A percentile compares a stretch with the other conserved stretches of the same genome.
Conservation (phyloP, 2,888 invertebrate species). For the Xestobium rufovillosum region DNA sequence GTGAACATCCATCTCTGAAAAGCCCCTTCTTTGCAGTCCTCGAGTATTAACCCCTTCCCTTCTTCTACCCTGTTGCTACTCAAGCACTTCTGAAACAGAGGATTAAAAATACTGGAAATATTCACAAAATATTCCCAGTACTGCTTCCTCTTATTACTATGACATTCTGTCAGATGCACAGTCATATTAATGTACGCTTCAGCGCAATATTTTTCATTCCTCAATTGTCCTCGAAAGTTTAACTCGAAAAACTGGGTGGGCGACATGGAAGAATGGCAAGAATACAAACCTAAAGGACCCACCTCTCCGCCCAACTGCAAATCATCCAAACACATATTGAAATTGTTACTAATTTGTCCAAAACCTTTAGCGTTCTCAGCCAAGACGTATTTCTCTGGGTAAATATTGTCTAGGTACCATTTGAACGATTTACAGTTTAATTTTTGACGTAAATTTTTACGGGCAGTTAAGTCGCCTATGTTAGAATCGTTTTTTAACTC, state of each 20-base stretch:
- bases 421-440: constrained; percentile 83
- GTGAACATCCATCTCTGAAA: constrained; percentile 40
- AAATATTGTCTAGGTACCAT: constrained; percentile 87
- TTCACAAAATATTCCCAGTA: constrained; percentile 37
- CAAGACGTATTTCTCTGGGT: constrained; percentile 84
- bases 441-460: constrained; percentile 68
- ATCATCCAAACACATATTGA: constrained; percentile 70
- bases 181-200: constrained; percentile 47
- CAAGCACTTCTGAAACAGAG: constrained; percentile 36
- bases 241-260: constrained; percentile 71
- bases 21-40: constrained; percentile 30
- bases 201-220: constrained; percentile 74
- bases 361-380: constrained; percentile 72
- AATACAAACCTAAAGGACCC: constrained; percentile 66
- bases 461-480: constrained; percentile 68
- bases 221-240: constrained; percentile 60
- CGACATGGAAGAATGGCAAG: constrained; percentile 59
- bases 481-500: constrained; percentile 37
- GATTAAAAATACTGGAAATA: constrained; percentile 38
- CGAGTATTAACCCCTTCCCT: constrained; percentile 36
- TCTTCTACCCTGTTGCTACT: constrained; percentile 38
- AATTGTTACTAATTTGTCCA: constrained; percentile 56
- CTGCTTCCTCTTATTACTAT: constrained; percentile 41
- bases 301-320: constrained; percentile 62
- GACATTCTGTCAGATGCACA: constrained; percentile 45